Base-by-base conservation (phyloP, 2,888 invertebrate genomes). In the Cataglyphis cursor region DNA sequence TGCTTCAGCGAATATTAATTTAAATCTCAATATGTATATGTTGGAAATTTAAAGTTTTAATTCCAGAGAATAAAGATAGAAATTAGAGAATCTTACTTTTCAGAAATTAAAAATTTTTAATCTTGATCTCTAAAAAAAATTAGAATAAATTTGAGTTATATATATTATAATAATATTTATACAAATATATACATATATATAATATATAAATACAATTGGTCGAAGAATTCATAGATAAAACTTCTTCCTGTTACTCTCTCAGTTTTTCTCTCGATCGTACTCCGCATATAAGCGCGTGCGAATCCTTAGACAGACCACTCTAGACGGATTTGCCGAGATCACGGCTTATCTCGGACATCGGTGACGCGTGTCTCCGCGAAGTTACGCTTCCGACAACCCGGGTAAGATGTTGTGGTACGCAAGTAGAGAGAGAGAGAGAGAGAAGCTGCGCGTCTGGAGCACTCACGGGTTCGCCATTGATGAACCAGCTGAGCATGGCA, bases 401-500 rank as follows among this genome's bases (percentile, higher is more conserved):
- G 51, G 68, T n/a, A 78, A 78, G 73, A 41, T 9, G 21, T 73
- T 81, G 35, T 51, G 64, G 51, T 65, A 62, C 62, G 31, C 31
- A 24, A 35, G n/a, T 8, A 35, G 41, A 68, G 28, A 38, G 61
- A 31, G 35, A 35, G 24, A 44, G 35, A 68, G 54, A 35, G 31
- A 66, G 48, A 81, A 21, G 38, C 59, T 61, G 24, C 24, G 31
- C 12, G 68, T 78, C 78, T 59, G 59, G 35, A 68, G 54, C 51
- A 54, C 93, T 93, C 94, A 95, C 96, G 90, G 97, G 97, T 93
- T 98, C 97, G 38, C 97, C 98, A 95, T 98, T 98, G 95, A 98
- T 97, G 96, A 97, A 97, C 98, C 98, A 98, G 90, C 97, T 97
- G 81, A 98, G 96, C 92, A 97, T 96, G 82, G 98, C 98, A 18